Conservation (phyloP, 2,888 invertebrate genomes). For the Ophion ventricosus region DNA sequence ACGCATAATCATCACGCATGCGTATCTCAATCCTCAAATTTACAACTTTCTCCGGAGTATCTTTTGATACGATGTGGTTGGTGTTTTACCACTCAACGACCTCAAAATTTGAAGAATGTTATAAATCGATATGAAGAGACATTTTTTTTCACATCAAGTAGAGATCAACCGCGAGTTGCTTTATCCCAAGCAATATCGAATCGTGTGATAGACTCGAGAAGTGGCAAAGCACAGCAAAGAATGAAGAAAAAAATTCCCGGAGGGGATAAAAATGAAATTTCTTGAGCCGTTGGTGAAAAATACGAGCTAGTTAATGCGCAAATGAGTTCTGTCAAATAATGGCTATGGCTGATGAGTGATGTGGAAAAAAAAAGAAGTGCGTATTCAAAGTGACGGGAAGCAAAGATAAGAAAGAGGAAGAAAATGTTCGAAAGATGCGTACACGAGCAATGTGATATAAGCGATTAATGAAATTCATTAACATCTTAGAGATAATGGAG, state of each 20-base stretch:
- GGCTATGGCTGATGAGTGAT: slow-evolving; percentile 23
- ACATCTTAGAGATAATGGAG: slow-evolving; percentile 75
- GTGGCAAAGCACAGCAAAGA: slow-evolving; percentile 65
- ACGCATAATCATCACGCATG: slow-evolving; percentile 12
- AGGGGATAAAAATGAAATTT: slow-evolving; percentile 61
- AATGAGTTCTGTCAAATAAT: slow-evolving; percentile 6
- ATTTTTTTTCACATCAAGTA: slow-evolving; percentile 54
- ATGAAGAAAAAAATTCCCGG: slow-evolving; percentile 12
- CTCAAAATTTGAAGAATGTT: slow-evolving; percentile 1
- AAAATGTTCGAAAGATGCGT: slow-evolving; percentile 70
- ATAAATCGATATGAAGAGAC: neutral
- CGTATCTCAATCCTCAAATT: slow-evolving; percentile 28
- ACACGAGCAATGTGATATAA: slow-evolving; percentile 83
- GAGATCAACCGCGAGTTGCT: slow-evolving; percentile 71
- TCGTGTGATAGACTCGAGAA: slow-evolving; percentile 69
- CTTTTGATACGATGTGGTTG: slow-evolving; percentile 12
- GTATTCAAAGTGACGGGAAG: slow-evolving; percentile 35
- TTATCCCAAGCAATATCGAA: slow-evolving; percentile 71
- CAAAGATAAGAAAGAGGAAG: slow-evolving; percentile 29
- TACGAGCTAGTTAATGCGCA: slow-evolving; percentile 10
- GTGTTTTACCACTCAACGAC: neutral
- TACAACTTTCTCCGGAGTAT: slow-evolving; percentile 15
- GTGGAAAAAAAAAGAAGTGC: slow-evolving; percentile 15
- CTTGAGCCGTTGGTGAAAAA: neutral
- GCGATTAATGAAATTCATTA: slow-evolving; percentile 81